These are phyloP conservation scores for Heteronetta atricapilla DNA, from an alignment of 2,113 vertebrate genomes.

Conservation along the genomic window DNA sequence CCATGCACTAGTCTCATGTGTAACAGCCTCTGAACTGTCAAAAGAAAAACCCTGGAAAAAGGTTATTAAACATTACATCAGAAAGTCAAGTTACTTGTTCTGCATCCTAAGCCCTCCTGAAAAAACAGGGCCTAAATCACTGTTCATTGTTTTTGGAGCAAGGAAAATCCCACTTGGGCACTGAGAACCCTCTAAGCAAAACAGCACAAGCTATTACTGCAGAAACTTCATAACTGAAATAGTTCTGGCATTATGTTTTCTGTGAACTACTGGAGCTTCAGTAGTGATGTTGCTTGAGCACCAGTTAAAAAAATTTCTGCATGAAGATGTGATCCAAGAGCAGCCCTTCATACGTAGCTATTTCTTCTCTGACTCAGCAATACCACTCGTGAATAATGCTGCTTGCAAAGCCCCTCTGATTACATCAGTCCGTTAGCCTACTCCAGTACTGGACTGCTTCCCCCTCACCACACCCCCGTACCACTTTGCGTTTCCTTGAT, in stretches of 20 bases:
- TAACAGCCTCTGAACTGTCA: neutral
- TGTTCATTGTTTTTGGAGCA: neutral
- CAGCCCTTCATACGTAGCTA: neutral
- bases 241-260: neutral
- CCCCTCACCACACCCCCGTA: neutral
- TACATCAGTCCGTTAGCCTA: neutral
- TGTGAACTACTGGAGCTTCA: neutral
- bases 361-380: conserved; percentile 18
- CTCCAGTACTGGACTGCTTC: neutral
- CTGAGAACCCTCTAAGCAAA: neutral
- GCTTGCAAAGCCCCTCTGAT: neutral
- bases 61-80: neutral
- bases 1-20: neutral
- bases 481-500: neutral
- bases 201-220: neutral
- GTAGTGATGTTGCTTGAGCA: neutral
- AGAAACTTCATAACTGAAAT: neutral
- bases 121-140: neutral
- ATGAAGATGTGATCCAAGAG: neutral
- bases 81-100: neutral
- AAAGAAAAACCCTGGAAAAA: neutral
- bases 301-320: neutral
- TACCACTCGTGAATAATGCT: neutral
- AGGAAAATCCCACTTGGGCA: neutral
- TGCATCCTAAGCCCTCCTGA: neutral